Conservation (phyloP, 2,113 vertebrate species). For the Callospermophilus lateralis region DNA sequence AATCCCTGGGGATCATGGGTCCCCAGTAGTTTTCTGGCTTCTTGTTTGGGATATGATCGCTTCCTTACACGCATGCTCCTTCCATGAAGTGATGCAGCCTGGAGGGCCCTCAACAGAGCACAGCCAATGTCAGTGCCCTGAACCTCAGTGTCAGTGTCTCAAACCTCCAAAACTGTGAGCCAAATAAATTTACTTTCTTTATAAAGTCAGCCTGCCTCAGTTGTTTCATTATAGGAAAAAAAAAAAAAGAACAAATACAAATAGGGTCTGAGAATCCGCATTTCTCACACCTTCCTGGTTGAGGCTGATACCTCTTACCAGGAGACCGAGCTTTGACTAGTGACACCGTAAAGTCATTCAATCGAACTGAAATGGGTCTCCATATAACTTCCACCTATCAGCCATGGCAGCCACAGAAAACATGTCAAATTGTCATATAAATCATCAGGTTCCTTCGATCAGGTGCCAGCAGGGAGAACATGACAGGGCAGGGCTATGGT, state of each 20-base stretch:
- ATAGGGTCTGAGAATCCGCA: background rate
- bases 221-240: background rate
- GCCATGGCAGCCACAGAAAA: background rate
- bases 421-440: conserved; percentile 16
- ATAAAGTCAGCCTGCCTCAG: background rate
- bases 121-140: background rate
- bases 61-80: background rate
- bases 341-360: background rate
- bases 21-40: background rate
- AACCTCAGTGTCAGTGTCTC: background rate
- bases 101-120: background rate
- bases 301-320: background rate
- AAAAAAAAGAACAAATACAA: background rate
- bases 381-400: background rate
- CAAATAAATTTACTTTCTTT: background rate
- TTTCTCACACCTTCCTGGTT: background rate
- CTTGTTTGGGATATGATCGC: background rate
- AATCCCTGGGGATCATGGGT: background rate
- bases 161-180: background rate
- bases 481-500: background rate
- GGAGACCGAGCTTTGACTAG: background rate
- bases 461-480: background rate
- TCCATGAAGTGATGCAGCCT: background rate
- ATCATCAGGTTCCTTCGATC: background rate
- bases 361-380: conserved; percentile 24